These are phyloP conservation scores for Hemibagrus wyckioides DNA, from an alignment of 2,113 vertebrate genomes.

Conservation along the genomic window DNA sequence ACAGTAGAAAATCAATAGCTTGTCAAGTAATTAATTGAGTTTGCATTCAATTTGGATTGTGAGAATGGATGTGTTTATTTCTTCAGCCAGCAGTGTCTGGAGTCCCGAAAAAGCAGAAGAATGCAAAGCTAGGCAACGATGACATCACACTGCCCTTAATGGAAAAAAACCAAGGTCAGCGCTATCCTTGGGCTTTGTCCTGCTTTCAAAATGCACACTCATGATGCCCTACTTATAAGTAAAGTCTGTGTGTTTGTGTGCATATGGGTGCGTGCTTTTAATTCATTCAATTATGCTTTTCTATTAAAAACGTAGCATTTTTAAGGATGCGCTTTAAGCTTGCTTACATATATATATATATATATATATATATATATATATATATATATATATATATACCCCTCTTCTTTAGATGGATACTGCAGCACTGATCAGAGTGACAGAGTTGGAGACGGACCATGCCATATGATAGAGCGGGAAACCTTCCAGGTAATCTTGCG, in stretches of 20 bases:
- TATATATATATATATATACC: neutral
- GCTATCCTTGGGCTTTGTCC: conserved; percentile 18
- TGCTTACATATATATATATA: neutral
- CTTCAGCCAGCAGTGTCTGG: conserved; percentile 78
- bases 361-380: neutral
- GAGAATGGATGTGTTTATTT: conserved; percentile 26
- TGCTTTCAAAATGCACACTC: conserved; percentile 23
- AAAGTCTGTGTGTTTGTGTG: neutral
- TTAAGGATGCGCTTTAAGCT: neutral
- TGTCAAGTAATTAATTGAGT: neutral
- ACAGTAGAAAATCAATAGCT: neutral
- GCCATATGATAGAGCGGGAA: conserved; percentile 69
- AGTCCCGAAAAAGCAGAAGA: conserved; percentile 82
- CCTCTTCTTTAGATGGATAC: conserved; percentile 66
- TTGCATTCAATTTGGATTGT: neutral
- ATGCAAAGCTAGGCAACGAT: conserved; percentile 82
- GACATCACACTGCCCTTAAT: conserved; percentile 96
- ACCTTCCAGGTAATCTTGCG: conserved; percentile 66
- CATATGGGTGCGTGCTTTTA: neutral
- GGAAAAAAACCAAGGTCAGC: conserved; percentile 91
- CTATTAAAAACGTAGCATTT: neutral
- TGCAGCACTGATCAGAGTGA: conserved; percentile 71
- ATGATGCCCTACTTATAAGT: conserved; percentile 30
- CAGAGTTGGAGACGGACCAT: conserved; percentile 69
- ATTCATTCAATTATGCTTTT: conserved; percentile 18